Evolutionary conservation across 1,140 invertebrate genomes (phyloP), one percentile per base, ranked within the genome.

Genomic region (Prorops nasuta): DNA sequence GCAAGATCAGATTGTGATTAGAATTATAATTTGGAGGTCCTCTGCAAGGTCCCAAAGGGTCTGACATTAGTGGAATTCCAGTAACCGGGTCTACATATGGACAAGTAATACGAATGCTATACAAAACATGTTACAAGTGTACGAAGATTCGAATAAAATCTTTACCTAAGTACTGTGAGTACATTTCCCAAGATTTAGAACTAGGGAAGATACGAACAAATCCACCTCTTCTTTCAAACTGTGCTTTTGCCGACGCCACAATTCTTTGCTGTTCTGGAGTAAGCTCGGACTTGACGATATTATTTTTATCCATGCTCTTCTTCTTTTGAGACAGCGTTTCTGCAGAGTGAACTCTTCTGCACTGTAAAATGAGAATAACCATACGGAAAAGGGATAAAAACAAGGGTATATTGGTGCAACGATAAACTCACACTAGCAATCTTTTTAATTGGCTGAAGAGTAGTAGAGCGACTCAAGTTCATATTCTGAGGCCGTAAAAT

Each of bases 171-270:
- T 87, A 88, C 63, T 85, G 82, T 10, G 84, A 82, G 69, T 91
- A 91, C 60, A 87, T 83, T 66, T 85, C 82, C 91, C 92, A 95
- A 3, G 89, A 88, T 65, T 94, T 91, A 24, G 85, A 81, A 17
- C 90, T 88, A 15, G 94, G 95, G 76, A 96, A 97, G 63, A 98
- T 93, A 18, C 94, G 77, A 20, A 95, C 89, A 77, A 93, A 98
- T 41, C 92, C 92, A 14, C 93, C 93, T 21, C 90, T 79, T 15
- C 94, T 79, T 32, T 84, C 81, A 70, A 92, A 91, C 73, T 98
- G 93, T 18, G 91, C 87, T 51, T 85, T 84, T 12, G 88, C 84
- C 40, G 86, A 84, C 10, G 87, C 80, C 19, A 96, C 77, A 36
- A 94, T 84, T 45, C 89, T 81, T 46, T 85, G 80, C 66, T 96